Evolutionary conservation across 2,113 vertebrate genomes (phyloP).

Genomic region (Blennius ocellaris): DNA sequence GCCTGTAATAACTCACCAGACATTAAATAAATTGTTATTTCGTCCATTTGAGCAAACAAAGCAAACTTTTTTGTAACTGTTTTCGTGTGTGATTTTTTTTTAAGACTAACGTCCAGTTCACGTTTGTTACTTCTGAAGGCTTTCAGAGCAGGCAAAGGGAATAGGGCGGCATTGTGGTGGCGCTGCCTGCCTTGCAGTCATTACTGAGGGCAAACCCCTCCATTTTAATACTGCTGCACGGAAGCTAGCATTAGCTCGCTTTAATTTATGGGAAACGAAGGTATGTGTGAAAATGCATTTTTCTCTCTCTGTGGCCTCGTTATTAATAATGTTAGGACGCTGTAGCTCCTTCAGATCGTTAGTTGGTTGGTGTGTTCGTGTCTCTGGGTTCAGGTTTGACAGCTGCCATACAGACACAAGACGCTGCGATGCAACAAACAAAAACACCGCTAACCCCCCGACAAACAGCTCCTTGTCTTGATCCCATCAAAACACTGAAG

Average conservation of each 20-base stretch:
- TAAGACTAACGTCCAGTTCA: no score
- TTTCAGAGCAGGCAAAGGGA: background rate
- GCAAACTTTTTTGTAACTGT: no score
- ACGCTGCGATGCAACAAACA: constrained; percentile 35
- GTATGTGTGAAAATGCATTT: constrained; percentile 37
- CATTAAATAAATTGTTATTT: no score
- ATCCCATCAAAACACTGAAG: no score
- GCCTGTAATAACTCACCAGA: no score
- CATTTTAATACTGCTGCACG: background rate
- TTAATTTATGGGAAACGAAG: constrained; percentile 43
- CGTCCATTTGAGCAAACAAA: no score
- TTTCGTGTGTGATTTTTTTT: no score
- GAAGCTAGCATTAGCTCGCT: constrained; percentile 49
- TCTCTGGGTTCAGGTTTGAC: constrained; percentile 48
- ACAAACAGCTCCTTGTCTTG: background rate
- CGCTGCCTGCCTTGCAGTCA: constrained; percentile 41
- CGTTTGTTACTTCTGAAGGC: no score
- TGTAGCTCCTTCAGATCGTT: fast-evolving
- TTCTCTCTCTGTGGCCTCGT: background rate
- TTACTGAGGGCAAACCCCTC: constrained; percentile 3
- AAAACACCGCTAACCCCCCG: background rate
- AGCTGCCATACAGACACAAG: constrained; percentile 36
- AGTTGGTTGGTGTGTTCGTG: background rate
- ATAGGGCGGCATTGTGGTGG: background rate
- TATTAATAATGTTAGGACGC: background rate